phyloP scores from a whole-genome alignment of 2,888 invertebrate species.

The Odontocolon sp. region DNA sequence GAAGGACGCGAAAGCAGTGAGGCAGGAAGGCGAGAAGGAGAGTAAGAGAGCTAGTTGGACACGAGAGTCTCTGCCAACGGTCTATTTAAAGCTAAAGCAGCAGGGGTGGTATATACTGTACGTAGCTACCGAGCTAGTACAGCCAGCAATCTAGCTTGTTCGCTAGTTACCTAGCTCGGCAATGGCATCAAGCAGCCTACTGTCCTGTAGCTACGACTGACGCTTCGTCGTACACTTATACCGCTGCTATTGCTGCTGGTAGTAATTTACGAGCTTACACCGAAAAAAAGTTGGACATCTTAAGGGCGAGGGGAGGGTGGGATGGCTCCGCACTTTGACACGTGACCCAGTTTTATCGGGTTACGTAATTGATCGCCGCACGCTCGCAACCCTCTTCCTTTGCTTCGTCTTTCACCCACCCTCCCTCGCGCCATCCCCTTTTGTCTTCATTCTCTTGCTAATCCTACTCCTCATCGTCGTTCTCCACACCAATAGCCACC shows the following conservation, averaged over 20 bases:
- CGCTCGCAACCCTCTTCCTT: constrained; percentile 59
- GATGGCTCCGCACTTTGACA: constrained; percentile 78
- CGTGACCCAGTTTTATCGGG: constrained; percentile 78
- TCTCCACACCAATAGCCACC: constrained; percentile 9
- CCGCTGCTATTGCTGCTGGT: constrained; percentile 28
- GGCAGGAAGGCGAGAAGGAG: constrained; percentile 48
- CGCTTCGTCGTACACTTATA: constrained; percentile 30
- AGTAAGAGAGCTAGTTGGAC: constrained; percentile 62
- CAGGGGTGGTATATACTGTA: constrained; percentile 55
- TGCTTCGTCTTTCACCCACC: not conserved
- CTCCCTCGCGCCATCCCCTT: not conserved
- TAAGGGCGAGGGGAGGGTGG: too few relatives aligned
- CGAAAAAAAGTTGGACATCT: constrained; percentile 76
- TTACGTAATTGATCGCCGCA: constrained; percentile 77
- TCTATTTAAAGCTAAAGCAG: constrained; percentile 78
- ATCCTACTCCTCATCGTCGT: constrained; percentile 3
- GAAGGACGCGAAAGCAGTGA: constrained; percentile 40
- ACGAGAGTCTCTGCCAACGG: constrained; percentile 75
- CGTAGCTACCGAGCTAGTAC: constrained; percentile 23
- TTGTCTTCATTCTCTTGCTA: constrained; percentile 11
- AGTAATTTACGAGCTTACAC: constrained; percentile 79
- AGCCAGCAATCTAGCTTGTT: constrained; percentile 30
- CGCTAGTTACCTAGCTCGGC: constrained; percentile 66
- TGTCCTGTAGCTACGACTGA: not conserved
- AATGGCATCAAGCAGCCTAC: constrained; percentile 22